Evolutionary conservation across 2,888 invertebrate genomes (phyloP).

Genomic region (Mycalesis mineus): DNA sequence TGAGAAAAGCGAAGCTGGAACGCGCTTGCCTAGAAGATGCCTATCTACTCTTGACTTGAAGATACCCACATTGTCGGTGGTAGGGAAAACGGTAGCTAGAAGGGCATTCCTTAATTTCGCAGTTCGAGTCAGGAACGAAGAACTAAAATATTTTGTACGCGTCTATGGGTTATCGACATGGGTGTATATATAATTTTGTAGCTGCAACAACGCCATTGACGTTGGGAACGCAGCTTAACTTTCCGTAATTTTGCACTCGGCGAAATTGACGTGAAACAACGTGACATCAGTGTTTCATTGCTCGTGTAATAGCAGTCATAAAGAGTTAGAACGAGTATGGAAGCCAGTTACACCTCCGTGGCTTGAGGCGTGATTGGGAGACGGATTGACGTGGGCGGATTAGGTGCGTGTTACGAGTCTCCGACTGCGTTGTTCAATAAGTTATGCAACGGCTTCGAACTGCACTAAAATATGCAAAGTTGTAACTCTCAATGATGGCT

Average conservation of each 20-base stretch:
- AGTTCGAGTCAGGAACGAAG: no score
- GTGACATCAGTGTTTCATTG: conserved; percentile 12
- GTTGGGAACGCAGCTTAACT: neutral
- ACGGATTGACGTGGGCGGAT: neutral
- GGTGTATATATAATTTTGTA: neutral
- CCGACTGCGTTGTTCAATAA: neutral
- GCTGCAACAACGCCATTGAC: neutral
- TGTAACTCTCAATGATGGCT: no score
- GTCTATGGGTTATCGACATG: no score
- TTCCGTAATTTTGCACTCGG: neutral
- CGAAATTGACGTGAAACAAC: conserved; percentile 6
- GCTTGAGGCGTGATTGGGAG: neutral
- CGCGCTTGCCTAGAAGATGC: no score
- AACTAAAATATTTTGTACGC: no score
- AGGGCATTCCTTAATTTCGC: no score
- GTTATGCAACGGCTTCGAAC: no score
- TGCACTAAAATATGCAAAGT: no score
- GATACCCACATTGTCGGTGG: no score
- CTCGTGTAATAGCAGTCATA: conserved; percentile 8
- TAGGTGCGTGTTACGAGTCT: neutral
- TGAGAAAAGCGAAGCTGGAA: no score
- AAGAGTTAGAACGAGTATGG: neutral
- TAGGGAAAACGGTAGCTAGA: no score
- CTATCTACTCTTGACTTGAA: no score
- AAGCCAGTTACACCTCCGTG: neutral